A percentile compares a stretch with the other conserved stretches of the same genome.
Conservation (phyloP, 2,113 vertebrate genomes). For the Macroglossus sobrinus region DNA sequence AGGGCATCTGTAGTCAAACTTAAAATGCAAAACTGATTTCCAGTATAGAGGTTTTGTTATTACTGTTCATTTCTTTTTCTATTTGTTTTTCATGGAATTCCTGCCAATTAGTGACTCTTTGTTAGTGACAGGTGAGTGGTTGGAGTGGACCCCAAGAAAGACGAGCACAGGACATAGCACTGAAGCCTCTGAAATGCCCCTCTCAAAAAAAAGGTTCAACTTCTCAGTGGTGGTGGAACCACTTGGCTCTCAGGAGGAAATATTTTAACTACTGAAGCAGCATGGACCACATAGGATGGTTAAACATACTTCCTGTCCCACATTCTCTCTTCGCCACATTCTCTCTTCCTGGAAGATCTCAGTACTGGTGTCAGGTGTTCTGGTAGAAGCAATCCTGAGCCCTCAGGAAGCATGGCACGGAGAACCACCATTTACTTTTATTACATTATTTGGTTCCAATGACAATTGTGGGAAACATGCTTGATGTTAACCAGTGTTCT, state of each 20-base stretch:
- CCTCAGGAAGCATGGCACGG: not conserved
- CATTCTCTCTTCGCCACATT: not conserved
- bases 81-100: not conserved
- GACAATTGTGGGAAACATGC: not conserved
- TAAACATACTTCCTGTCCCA: accelerated
- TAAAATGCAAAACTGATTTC: not conserved
- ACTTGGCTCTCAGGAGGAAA: not conserved
- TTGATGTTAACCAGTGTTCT: not conserved
- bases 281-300: not conserved
- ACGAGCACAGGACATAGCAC: not conserved
- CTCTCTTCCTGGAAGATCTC: not conserved
- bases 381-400: not conserved
- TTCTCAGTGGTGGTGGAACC: not conserved
- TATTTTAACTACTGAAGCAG: not conserved
- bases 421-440: not conserved
- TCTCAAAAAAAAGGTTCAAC: not conserved
- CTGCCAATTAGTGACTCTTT: not conserved
- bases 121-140: not conserved
- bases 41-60: not conserved
- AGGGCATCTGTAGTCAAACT: not conserved
- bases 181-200: not conserved
- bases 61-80: not conserved
- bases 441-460: not conserved
- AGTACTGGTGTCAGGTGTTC: not conserved
- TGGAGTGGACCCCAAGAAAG: not conserved